Conservation (phyloP, 2,888 invertebrate species). For the Heliconius erato region DNA sequence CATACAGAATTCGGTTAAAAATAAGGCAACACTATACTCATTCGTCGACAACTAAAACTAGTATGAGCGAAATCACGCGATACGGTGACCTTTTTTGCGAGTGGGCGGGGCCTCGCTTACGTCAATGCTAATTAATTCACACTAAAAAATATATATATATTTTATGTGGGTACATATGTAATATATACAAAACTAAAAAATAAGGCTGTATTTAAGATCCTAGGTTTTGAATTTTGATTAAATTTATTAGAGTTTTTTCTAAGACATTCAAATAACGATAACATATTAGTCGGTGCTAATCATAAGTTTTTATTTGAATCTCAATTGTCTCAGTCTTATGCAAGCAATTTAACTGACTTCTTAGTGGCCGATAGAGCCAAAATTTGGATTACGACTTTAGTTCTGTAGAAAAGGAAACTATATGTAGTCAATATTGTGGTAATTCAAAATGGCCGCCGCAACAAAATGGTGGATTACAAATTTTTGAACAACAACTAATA, state of each 20-base stretch:
- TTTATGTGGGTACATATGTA: background rate
- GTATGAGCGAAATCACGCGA: background rate
- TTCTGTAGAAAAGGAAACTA: too few species aligned
- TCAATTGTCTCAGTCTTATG: too few species aligned
- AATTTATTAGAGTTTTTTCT: background rate
- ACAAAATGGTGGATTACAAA: too few species aligned
- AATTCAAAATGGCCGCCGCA: too few species aligned
- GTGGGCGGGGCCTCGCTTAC: constrained; percentile 21
- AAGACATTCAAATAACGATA: background rate
- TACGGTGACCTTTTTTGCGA: constrained; percentile 21
- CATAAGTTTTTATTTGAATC: too few species aligned
- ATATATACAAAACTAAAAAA: background rate
- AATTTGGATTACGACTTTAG: too few species aligned
- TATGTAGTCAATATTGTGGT: too few species aligned
- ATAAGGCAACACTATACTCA: background rate
- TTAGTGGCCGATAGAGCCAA: too few species aligned
- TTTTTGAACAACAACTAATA: too few species aligned
- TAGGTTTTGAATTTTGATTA: background rate
- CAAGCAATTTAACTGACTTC: too few species aligned
- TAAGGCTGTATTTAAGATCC: background rate
- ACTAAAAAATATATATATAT: background rate
- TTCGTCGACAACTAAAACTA: background rate
- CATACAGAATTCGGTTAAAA: too few species aligned
- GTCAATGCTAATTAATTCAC: constrained; percentile 25
- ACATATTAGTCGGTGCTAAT: too few species aligned